Evolutionary conservation across 2,888 invertebrate genomes (phyloP).

Genomic region (Cremastobaeus sp.): DNA sequence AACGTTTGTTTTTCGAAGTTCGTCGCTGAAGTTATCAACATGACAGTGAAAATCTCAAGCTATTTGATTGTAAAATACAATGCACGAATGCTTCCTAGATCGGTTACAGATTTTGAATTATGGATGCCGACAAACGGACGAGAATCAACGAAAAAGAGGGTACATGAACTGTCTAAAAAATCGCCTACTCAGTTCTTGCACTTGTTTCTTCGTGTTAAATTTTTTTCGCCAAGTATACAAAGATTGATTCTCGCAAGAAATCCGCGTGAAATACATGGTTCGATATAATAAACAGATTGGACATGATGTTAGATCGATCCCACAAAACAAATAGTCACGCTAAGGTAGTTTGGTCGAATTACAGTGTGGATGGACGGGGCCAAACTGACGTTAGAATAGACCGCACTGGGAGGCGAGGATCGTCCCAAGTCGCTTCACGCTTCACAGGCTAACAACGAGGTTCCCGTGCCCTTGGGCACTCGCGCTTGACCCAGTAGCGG

Average conservation of each 20-base stretch:
- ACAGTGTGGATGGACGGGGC: conserved; percentile 44
- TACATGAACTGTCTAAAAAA: no score
- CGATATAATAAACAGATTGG: conserved; percentile 47
- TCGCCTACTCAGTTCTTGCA: no score
- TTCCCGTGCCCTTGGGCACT: conserved; percentile 70
- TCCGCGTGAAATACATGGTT: conserved; percentile 22
- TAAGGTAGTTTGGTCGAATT: conserved; percentile 54
- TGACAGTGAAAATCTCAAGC: no score
- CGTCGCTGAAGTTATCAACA: no score
- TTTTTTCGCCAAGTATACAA: neutral
- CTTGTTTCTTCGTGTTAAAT: neutral
- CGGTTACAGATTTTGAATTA: no score
- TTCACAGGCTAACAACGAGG: conserved; percentile 61
- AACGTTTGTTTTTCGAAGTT: neutral
- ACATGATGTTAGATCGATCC: conserved; percentile 38
- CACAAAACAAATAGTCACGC: conserved; percentile 55
- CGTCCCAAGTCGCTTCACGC: conserved; percentile 52
- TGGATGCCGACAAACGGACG: no score
- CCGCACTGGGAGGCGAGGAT: conserved; percentile 45
- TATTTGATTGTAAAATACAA: no score
- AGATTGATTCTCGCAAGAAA: conserved; percentile 27
- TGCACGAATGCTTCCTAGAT: no score
- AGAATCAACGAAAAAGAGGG: no score
- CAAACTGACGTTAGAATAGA: conserved; percentile 54
- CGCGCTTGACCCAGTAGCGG: conserved; percentile 71